A percentile compares a stretch with the other conserved stretches of the same genome.
Conservation (phyloP, 2,797 vertebrate species). For the Thamnophis elegans region DNA sequence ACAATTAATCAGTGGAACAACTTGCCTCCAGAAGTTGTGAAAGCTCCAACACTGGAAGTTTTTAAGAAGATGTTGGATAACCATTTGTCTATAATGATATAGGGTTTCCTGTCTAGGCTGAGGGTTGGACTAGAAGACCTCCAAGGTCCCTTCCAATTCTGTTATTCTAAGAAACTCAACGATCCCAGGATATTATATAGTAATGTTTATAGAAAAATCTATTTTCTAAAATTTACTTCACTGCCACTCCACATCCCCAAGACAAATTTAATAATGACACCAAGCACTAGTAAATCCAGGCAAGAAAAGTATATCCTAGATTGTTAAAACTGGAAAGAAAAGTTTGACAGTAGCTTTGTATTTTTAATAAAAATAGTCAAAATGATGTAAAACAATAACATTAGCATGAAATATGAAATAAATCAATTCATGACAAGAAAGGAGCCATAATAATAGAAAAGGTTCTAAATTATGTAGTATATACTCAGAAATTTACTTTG, state of each 20-base stretch:
- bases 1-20: too few relatives aligned
- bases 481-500: background rate
- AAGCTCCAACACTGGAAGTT: too few relatives aligned
- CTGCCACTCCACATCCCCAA: background rate
- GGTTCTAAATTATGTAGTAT: background rate
- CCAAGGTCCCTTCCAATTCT: too few relatives aligned
- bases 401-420: background rate
- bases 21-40: too few relatives aligned
- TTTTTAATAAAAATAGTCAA: background rate
- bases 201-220: accelerated
- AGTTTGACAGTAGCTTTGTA: accelerated
- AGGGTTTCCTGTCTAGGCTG: too few relatives aligned
- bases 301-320: background rate
- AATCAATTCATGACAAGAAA: background rate
- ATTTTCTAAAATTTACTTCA: background rate
- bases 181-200: background rate
- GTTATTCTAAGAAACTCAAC: background rate
- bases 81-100: too few relatives aligned
- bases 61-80: too few relatives aligned
- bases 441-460: background rate
- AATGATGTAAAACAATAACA: background rate
- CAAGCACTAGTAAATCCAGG: background rate
- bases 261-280: background rate
- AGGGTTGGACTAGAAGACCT: too few relatives aligned
- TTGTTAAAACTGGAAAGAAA: background rate